Percentiles rank a stretch among this genome's conserved stretches.
phyloP scores from a whole-genome alignment of 2,113 vertebrate species.

The Tragelaphus strepsiceros region DNA sequence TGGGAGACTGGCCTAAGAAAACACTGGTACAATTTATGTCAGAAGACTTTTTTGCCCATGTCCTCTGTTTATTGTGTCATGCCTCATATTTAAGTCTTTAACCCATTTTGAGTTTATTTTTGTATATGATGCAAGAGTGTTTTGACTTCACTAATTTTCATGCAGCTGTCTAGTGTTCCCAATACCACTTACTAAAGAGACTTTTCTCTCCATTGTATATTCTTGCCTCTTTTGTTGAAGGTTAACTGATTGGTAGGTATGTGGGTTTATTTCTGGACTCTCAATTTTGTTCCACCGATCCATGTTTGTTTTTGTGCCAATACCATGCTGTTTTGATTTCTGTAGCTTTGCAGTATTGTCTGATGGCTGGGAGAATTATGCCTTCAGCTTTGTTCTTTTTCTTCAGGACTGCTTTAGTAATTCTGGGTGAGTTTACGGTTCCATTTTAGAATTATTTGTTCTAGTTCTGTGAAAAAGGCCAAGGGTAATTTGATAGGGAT shows the following conservation, averaged over 20 bases:
- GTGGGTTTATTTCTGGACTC: neutral
- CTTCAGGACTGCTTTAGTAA: neutral
- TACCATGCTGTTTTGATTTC: neutral
- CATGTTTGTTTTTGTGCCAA: neutral
- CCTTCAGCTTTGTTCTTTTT: neutral
- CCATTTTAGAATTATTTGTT: neutral
- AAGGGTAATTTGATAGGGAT: neutral
- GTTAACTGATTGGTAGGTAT: neutral
- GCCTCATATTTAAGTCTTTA: neutral
- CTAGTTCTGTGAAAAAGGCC: neutral
- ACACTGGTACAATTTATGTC: neutral
- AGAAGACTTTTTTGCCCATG: neutral
- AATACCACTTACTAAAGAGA: neutral
- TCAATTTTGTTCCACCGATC: neutral
- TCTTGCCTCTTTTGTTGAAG: neutral
- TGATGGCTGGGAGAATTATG: neutral
- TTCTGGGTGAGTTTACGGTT: neutral
- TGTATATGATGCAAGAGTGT: neutral
- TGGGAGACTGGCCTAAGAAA: neutral
- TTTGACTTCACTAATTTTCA: neutral
- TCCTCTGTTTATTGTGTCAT: neutral
- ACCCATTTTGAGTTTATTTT: neutral
- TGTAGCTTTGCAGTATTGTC: neutral
- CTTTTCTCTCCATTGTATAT: neutral
- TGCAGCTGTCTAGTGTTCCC: neutral